Conservation (phyloP, 2,888 invertebrate species). For the Chouioia cunea region DNA sequence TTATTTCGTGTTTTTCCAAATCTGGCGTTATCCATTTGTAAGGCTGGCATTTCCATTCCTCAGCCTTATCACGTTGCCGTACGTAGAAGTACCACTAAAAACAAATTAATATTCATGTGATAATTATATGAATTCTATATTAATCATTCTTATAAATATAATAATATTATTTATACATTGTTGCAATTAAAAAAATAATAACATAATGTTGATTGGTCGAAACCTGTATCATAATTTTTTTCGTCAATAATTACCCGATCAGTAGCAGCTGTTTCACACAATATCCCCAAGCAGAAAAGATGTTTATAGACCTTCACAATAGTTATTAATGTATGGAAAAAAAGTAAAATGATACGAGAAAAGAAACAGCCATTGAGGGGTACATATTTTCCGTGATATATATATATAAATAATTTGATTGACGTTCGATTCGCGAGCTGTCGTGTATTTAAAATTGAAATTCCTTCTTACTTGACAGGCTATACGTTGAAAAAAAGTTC, state of each 20-base stretch:
- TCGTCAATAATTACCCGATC: no score
- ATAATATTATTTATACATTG: no score
- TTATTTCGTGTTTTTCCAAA: conserved; percentile 78
- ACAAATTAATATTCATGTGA: background rate
- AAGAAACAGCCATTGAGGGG: background rate
- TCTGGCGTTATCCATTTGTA: conserved; percentile 77
- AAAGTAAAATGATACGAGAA: no score
- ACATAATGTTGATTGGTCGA: no score
- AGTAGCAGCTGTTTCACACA: no score
- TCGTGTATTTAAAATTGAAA: conserved; percentile 42
- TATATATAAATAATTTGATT: conserved; percentile 3
- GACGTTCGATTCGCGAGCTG: conserved; percentile 20
- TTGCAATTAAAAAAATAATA: no score
- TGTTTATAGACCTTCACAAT: no score
- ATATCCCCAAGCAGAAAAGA: no score
- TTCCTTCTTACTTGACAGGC: conserved; percentile 18
- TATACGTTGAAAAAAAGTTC: conserved; percentile 30
- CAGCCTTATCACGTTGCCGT: conserved; percentile 72
- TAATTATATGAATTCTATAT: no score
- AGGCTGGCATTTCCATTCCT: conserved; percentile 83
- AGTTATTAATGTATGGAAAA: no score
- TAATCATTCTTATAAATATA: no score
- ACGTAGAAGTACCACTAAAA: conserved; percentile 81
- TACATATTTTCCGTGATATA: conserved; percentile 17
- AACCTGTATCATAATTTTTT: no score